phyloP scores from a whole-genome alignment of 1,140 invertebrate species.

The Pristionchus pacificus region DNA sequence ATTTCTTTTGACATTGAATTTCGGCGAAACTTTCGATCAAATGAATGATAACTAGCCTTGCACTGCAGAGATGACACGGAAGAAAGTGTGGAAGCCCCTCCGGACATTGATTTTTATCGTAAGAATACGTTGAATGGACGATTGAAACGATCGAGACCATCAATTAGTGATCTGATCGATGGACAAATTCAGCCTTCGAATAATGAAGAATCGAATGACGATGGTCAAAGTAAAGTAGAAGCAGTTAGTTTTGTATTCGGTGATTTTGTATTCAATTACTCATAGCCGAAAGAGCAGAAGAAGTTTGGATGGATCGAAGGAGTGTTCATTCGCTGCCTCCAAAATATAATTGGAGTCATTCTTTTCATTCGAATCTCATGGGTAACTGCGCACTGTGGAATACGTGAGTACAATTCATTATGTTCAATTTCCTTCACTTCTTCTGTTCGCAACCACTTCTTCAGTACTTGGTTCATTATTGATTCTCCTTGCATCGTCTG shows the following conservation, averaged over 20 bases:
- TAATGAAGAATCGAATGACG: too few relatives aligned
- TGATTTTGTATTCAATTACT: too few relatives aligned
- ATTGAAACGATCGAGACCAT: not conserved
- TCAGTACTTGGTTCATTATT: conserved; percentile 64
- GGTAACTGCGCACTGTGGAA: conserved; percentile 68
- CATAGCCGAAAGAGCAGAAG: conserved; percentile 10
- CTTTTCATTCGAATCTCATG: conserved; percentile 67
- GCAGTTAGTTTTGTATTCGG: too few relatives aligned
- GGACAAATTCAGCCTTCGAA: too few relatives aligned
- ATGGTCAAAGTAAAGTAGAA: too few relatives aligned
- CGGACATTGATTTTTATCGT: not conserved
- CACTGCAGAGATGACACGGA: not conserved
- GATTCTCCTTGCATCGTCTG: conserved; percentile 78
- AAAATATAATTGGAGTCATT: conserved; percentile 71
- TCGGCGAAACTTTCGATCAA: too few relatives aligned
- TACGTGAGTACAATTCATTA: too few relatives aligned
- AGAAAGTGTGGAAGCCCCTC: not conserved
- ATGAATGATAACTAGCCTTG: too few relatives aligned
- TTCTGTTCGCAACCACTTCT: too few relatives aligned
- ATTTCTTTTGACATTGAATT: too few relatives aligned
- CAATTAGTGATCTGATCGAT: not conserved
- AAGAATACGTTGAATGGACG: too few relatives aligned
- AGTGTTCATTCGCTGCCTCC: conserved; percentile 65
- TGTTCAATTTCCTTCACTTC: too few relatives aligned
- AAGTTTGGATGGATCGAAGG: conserved; percentile 58